Evolutionary conservation across 2,888 invertebrate species (phyloP), one percentile per base, ranked within the genome.

Genomic region (Pemphredon lugubris): DNA sequence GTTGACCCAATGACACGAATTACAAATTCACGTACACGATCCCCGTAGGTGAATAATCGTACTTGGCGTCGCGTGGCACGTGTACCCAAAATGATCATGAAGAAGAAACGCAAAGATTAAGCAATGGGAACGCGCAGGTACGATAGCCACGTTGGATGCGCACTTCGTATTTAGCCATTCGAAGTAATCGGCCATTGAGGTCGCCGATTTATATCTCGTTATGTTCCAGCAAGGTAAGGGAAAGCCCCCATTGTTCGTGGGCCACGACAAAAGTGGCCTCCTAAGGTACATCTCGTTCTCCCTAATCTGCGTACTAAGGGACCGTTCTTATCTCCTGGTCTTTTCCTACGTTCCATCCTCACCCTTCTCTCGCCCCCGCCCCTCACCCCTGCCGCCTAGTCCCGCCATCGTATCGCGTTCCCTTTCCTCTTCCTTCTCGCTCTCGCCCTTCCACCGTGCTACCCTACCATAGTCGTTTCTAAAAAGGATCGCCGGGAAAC

Each of bases 161-260:
- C 59, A 47, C 50, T 75, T 51, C 39, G 59, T 69, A 61, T 58
- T 72, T 75, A 66, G 59, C 67, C 55, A 47, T 67, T 75, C 69
- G 45, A 53, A 16, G 67, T 70, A 79, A 79, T 76, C 67, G 65
- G 45, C 76, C 76, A 65, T 73, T 73, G 53, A 64, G 68, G 20
- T 44, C 32, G 34, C 45, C 53, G 75, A 77, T 75, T 80, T 80
- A 73, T 77, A 77, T 81, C 78, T 75, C 70, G 75, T 77, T 79
- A 75, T 32, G 53, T 16, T 50, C 39, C 20, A 54, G n/a, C n/a
- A 13, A 1, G 32, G 23, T n/a, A 40, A 57, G 40, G 20, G 21
- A 6, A 40, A 55, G 34, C 7, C 26, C 44, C 32, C 44, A 66
- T 79, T 75, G 75, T 71, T 68, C 50, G 50, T 13, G 39, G 47